A percentile compares a stretch with the other conserved stretches of the same genome.
Conservation (phyloP, 2,113 vertebrate species). For the Accipiter virgatus region DNA sequence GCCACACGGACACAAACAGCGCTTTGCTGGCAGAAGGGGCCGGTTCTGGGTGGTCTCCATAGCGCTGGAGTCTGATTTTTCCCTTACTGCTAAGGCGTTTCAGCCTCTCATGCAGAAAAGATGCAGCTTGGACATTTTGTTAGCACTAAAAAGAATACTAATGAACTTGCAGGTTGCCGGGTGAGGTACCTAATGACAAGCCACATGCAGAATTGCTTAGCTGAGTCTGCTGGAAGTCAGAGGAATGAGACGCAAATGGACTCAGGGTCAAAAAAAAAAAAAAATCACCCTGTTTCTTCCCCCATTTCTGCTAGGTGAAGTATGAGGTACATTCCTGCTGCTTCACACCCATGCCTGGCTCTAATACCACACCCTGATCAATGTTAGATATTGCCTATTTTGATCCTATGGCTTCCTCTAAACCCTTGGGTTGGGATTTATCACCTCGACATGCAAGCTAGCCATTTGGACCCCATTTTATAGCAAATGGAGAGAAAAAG, state of each 20-base stretch:
- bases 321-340: not conserved
- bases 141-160: constrained; percentile 42
- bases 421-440: not conserved
- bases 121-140: not conserved
- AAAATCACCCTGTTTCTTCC: not conserved
- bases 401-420: not conserved
- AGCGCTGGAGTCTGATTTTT: not conserved
- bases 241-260: not conserved
- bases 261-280: not conserved
- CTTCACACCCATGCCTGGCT: not conserved
- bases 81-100: not conserved
- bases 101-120: constrained; percentile 50
- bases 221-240: not conserved
- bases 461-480: not conserved
- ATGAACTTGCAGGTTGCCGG: constrained; percentile 45
- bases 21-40: constrained; percentile 17
- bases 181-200: constrained; percentile 35
- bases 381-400: not conserved
- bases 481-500: not conserved
- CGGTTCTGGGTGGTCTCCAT: not conserved
- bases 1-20: not conserved
- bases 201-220: not conserved
- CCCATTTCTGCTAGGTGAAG: not conserved
- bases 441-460: not conserved
- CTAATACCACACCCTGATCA: not conserved